phyloP scores from a whole-genome alignment of 1,140 invertebrate species.

The Papilio polyxenes region DNA sequence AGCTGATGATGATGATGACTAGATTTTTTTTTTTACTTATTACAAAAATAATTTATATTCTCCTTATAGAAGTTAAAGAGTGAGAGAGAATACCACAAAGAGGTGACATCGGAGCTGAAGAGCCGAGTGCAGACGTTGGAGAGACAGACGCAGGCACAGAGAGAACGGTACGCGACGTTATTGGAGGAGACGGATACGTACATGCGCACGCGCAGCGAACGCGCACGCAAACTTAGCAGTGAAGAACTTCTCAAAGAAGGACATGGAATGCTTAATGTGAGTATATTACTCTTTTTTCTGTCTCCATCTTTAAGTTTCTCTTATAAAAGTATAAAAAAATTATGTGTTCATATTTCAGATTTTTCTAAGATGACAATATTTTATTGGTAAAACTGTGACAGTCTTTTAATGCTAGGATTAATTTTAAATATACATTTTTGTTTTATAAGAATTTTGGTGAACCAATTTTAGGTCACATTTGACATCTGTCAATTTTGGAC shows the following conservation, averaged over 20 bases:
- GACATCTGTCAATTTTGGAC: no score
- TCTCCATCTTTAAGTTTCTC: not conserved
- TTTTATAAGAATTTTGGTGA: no score
- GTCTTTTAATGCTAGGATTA: no score
- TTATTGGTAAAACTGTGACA: no score
- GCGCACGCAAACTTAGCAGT: conserved; percentile 65
- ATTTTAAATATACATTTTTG: no score
- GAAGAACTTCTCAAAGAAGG: conserved; percentile 61
- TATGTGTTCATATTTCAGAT: no score
- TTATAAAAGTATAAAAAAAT: no score
- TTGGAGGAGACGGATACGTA: conserved; percentile 91
- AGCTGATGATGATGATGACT: no score
- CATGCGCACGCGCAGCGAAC: conserved; percentile 81
- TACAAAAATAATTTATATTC: not conserved
- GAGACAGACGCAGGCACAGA: conserved; percentile 88
- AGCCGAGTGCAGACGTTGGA: conserved; percentile 83
- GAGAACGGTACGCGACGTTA: conserved; percentile 88
- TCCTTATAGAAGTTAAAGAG: conserved; percentile 76
- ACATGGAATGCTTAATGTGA: conserved; percentile 55
- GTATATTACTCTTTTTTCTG: conserved; percentile 14
- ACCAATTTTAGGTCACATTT: no score
- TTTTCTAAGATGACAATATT: no score
- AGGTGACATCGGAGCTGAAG: conserved; percentile 80
- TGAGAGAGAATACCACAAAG: conserved; percentile 83
- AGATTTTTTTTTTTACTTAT: no score